These are phyloP conservation scores for Sylvietta virens DNA, from an alignment of 2,113 vertebrate genomes.

Conservation along the genomic window DNA sequence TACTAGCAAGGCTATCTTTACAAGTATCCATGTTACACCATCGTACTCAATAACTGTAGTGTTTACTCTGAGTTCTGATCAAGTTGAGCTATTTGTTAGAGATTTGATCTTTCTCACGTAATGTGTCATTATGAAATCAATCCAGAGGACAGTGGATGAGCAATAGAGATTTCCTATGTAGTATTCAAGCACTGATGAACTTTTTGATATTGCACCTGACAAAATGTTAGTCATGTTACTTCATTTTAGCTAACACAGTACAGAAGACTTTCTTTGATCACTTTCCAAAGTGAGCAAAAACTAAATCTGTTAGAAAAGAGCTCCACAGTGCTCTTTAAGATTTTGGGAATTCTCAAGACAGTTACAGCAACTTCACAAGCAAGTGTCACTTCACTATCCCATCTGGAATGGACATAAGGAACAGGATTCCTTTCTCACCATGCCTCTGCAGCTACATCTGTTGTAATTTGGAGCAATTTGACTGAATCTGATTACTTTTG, in stretches of 20 bases:
- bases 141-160: background rate
- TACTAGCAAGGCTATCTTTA: background rate
- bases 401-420: background rate
- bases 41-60: rapidly evolving
- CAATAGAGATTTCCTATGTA: background rate
- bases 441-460: background rate
- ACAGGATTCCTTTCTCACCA: background rate
- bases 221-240: background rate
- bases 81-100: rapidly evolving
- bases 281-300: background rate
- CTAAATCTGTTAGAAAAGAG: background rate
- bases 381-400: background rate
- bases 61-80: background rate
- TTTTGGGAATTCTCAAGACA: background rate
- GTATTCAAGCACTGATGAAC: background rate
- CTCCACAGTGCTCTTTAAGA: background rate
- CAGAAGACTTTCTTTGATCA: background rate
- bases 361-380: background rate
- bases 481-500: background rate
- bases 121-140: background rate
- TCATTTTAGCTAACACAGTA: background rate
- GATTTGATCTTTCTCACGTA: background rate
- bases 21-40: background rate
- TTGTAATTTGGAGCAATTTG: background rate
- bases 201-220: background rate